These are phyloP conservation scores for Paratrypauchen microcephalus DNA, from an alignment of 2,797 vertebrate species.

Conservation along the genomic window DNA sequence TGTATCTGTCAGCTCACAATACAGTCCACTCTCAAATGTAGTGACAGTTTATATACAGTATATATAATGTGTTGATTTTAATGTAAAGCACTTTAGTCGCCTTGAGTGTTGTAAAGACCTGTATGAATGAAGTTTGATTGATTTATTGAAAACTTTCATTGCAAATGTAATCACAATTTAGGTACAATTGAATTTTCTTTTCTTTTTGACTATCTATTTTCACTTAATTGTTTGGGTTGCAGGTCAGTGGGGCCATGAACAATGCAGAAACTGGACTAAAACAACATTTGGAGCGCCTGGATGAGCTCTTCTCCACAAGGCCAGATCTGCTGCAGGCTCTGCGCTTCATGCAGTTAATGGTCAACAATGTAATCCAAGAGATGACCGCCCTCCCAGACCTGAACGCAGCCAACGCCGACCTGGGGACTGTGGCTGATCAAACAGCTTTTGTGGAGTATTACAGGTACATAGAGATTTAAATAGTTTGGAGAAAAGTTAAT, in stretches of 20 bases:
- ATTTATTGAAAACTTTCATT: too few relatives aligned
- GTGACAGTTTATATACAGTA: too few relatives aligned
- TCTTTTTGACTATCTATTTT: too few relatives aligned
- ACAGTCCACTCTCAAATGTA: too few relatives aligned
- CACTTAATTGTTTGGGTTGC: background rate
- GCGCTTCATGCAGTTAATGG: conserved; percentile 85
- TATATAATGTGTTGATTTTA: too few relatives aligned
- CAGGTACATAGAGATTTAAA: conserved; percentile 74
- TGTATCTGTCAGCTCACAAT: too few relatives aligned
- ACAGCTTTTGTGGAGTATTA: conserved; percentile 84
- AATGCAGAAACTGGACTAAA: conserved; percentile 81
- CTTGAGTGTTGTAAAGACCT: too few relatives aligned
- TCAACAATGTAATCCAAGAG: conserved; percentile 78
- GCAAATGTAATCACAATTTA: too few relatives aligned
- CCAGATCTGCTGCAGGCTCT: conserved; percentile 84
- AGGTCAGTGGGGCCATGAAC: conserved; percentile 80
- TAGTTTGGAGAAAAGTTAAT: background rate
- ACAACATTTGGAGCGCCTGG: conserved; percentile 84
- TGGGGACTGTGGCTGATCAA: conserved; percentile 75
- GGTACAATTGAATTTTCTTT: too few relatives aligned
- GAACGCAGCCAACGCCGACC: conserved; percentile 69
- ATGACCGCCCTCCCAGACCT: conserved; percentile 83
- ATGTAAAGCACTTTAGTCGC: too few relatives aligned
- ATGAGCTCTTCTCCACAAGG: conserved; percentile 86
- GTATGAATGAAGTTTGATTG: too few relatives aligned